Conservation (phyloP, 2,888 invertebrate genomes). For the Quadroppia sp. region DNA sequence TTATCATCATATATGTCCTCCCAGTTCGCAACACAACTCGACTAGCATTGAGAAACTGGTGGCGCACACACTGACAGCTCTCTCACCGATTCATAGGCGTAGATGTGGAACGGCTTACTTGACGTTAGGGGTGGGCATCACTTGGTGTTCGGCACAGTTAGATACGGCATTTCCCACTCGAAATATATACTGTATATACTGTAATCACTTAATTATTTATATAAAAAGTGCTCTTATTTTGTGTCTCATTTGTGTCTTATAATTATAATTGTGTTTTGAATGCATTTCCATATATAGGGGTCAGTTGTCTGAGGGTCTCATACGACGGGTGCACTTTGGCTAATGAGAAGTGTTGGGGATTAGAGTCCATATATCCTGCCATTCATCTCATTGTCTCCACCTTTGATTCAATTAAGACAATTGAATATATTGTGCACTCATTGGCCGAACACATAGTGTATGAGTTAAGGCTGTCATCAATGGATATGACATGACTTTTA, state of each 20-base stretch:
- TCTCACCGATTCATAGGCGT: slow-evolving; percentile 18
- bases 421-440: background rate
- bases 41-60: background rate
- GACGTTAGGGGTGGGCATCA: background rate
- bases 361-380: background rate
- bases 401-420: slow-evolving; percentile 26
- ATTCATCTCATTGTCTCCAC: slow-evolving; percentile 14
- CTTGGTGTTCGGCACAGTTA: too few species aligned
- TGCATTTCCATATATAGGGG: background rate
- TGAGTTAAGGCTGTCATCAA: too few species aligned
- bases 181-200: background rate
- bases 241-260: background rate
- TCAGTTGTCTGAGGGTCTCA: background rate
- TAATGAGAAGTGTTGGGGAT: slow-evolving; percentile 18
- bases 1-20: slow-evolving; percentile 19
- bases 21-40: background rate
- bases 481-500: too few species aligned
- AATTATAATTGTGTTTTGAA: background rate
- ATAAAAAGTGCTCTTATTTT: background rate
- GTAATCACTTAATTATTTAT: background rate
- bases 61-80: background rate
- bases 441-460: background rate
- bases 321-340: background rate
- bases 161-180: too few species aligned
- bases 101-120: slow-evolving; percentile 14